Evolutionary conservation across 2,888 invertebrate species (phyloP).

Genomic region (Ischnura elegans): DNA sequence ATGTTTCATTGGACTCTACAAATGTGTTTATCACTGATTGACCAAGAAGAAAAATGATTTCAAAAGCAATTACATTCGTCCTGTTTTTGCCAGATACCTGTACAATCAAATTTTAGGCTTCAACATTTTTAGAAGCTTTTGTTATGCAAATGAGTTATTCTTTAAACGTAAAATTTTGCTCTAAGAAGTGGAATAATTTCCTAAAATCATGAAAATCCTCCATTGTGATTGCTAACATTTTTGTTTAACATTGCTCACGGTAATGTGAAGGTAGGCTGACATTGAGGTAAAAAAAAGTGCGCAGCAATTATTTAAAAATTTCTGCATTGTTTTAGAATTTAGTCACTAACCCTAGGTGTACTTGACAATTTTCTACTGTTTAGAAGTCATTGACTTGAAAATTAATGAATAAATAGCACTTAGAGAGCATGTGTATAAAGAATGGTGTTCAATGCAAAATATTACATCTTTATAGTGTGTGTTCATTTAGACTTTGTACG

Average conservation of each 20-base stretch:
- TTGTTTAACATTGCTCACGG: not conserved
- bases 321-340: not conserved
- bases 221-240: not conserved
- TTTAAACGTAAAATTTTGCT: no score
- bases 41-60: no score
- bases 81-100: no score
- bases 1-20: no score
- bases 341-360: constrained; percentile 17
- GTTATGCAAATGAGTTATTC: no score
- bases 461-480: not conserved
- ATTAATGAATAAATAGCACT: constrained; percentile 8
- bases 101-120: no score
- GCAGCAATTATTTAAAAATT: not conserved
- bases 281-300: not conserved
- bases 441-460: constrained; percentile 6
- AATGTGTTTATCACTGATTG: no score
- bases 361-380: not conserved
- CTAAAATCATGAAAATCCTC: no score
- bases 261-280: not conserved
- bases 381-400: not conserved
- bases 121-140: no score
- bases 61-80: no score
- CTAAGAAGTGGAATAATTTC: no score
- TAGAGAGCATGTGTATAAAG: constrained; percentile 8
- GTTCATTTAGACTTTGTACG: not conserved